Evolutionary conservation across 30 jellyfish, hydroid and myxozoan species (phyloP).

Genomic region (Aurelia sp.): DNA sequence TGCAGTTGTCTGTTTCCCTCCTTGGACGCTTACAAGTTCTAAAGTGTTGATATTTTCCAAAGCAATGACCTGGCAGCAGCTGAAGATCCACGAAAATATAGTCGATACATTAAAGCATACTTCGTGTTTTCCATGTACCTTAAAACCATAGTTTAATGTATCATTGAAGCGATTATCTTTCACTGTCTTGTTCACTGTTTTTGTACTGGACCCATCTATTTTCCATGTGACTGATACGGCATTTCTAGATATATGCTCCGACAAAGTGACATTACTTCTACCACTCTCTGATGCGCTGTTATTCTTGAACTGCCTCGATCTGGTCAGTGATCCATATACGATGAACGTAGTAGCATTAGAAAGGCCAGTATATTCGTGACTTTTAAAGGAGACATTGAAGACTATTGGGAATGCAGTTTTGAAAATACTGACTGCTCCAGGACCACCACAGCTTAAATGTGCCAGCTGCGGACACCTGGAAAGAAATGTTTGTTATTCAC

Average conservation of each 20-base stretch:
- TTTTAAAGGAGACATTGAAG: conserved; percentile 6
- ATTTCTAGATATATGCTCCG: not conserved
- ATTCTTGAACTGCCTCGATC: not conserved
- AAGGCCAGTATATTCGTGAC: not conserved
- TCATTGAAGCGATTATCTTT: not conserved
- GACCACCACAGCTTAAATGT: conserved; percentile 55
- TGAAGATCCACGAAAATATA: conserved; percentile 7
- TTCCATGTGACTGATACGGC: conserved; percentile 25
- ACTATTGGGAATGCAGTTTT: conserved; percentile 8
- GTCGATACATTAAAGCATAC: conserved; percentile 38
- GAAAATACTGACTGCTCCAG: conserved; percentile 19
- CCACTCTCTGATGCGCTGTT: not conserved
- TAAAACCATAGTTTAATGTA: conserved; percentile 6
- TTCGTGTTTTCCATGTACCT: conserved; percentile 3
- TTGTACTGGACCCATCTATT: not conserved
- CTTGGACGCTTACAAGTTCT: conserved; percentile 27
- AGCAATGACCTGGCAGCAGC: conserved; percentile 27
- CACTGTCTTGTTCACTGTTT: conserved; percentile 36
- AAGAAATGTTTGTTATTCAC: not conserved
- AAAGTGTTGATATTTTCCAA: conserved; percentile 28
- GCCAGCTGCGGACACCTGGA: conserved; percentile 32
- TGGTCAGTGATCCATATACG: conserved; percentile 11
- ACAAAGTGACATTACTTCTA: not conserved
- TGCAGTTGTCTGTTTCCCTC: conserved; percentile 32
- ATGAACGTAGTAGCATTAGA: conserved; percentile 6